A percentile compares a stretch with the other conserved stretches of the same genome.
Conservation (phyloP, 2,797 vertebrate species). For the Rhynchotus rufescens region DNA sequence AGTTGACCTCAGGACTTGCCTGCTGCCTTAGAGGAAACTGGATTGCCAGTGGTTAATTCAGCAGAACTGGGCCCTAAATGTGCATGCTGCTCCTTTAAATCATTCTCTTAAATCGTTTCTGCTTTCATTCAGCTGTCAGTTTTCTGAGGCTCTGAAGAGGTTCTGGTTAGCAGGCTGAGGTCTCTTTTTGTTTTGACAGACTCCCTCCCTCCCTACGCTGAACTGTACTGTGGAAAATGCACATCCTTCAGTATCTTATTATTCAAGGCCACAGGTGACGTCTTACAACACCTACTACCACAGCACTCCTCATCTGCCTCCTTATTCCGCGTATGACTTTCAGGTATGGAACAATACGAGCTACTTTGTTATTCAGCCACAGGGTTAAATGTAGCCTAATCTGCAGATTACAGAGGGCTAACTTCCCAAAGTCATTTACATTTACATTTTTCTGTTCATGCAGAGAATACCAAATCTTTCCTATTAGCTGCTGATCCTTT, state of each 20-base stretch:
- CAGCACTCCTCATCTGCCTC: constrained; percentile 93
- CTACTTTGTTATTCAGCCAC: neutral
- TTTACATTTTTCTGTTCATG: constrained; percentile 28
- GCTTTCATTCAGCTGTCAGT: neutral
- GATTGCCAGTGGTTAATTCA: neutral
- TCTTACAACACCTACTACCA: constrained; percentile 90
- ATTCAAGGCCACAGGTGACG: constrained; percentile 84
- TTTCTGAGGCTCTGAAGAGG: neutral
- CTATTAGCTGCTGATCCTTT: neutral
- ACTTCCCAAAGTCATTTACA: neutral
- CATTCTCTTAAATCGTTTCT: neutral
- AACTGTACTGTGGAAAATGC: constrained; percentile 90
- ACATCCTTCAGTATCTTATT: constrained; percentile 83
- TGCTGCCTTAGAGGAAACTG: neutral
- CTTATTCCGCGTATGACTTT: constrained; percentile 94
- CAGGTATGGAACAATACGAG: constrained; percentile 83
- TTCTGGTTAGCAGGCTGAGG: neutral
- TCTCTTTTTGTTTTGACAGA: constrained; percentile 78
- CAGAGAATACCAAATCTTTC: neutral
- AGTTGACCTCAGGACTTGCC: neutral
- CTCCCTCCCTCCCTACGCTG: constrained; percentile 86
- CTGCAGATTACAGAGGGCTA: neutral
- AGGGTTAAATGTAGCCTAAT: neutral
- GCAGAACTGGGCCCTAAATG: neutral
- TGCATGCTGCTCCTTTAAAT: neutral